Evolutionary conservation across 2,113 vertebrate species (phyloP).

Genomic region (Sylvietta virens): DNA sequence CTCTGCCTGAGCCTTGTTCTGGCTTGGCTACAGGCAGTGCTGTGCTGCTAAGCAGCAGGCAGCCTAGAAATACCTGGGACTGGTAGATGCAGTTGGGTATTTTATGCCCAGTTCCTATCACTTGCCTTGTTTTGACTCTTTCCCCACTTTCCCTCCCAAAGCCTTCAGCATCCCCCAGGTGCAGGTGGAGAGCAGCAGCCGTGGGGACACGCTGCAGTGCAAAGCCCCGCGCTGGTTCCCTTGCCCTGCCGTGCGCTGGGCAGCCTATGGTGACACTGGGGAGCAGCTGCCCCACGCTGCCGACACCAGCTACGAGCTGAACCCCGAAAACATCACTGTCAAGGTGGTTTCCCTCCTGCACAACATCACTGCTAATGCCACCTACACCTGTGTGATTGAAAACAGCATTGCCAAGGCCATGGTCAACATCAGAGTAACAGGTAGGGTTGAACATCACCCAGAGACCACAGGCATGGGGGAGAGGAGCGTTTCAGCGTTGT

Average conservation of each 20-base stretch:
- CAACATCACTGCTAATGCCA: slow-evolving; percentile 39
- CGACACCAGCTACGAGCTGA: slow-evolving; percentile 60
- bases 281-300: slow-evolving; percentile 9
- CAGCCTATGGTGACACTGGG: background rate
- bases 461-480: background rate
- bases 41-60: background rate
- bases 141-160: background rate
- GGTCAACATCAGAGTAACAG: slow-evolving; percentile 66
- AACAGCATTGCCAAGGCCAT: slow-evolving; percentile 68
- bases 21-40: rapidly evolving
- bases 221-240: slow-evolving; percentile 67
- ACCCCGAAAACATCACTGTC: slow-evolving; percentile 60
- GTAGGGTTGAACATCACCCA: background rate
- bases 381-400: slow-evolving; percentile 71
- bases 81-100: background rate
- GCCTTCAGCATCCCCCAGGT: slow-evolving; percentile 65
- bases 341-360: slow-evolving; percentile 65
- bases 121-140: background rate
- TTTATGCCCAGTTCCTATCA: background rate
- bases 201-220: slow-evolving; percentile 11
- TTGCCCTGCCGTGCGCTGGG: slow-evolving; percentile 51
- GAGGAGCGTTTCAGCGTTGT: background rate
- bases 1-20: background rate
- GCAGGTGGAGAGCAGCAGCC: slow-evolving; percentile 33
- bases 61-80: background rate